Evolutionary conservation across 1,140 invertebrate genomes (phyloP).

Genomic region (Lasioglossum albipes): DNA sequence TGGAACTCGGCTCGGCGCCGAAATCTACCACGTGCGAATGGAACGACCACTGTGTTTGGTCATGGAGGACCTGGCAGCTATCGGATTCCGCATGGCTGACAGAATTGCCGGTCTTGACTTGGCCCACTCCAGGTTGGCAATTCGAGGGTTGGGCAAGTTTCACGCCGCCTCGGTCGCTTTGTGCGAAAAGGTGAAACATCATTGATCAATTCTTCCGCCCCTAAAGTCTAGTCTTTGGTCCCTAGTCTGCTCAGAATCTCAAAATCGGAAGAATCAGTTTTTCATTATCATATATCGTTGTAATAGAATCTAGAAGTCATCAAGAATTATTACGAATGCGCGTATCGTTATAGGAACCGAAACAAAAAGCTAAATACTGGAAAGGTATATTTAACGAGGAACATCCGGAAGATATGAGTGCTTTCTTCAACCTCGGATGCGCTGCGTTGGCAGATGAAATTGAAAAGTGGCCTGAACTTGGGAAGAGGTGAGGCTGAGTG

Average conservation of each 20-base stretch:
- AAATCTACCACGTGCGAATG: conserved; percentile 66
- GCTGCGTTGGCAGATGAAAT: conserved; percentile 63
- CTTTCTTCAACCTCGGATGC: conserved; percentile 65
- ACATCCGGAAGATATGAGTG: conserved; percentile 58
- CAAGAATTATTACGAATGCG: background rate
- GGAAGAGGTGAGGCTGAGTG: conserved; percentile 48
- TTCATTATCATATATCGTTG: too few species aligned
- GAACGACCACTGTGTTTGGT: conserved; percentile 77
- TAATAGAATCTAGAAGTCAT: too few species aligned
- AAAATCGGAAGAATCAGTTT: too few species aligned
- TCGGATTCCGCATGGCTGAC: conserved; percentile 82
- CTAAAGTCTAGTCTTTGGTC: too few species aligned
- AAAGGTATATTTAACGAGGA: conserved; percentile 70
- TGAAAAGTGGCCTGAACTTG: conserved; percentile 72
- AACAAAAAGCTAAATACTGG: conserved; percentile 67
- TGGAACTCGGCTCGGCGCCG: conserved; percentile 59
- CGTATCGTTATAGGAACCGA: conserved; percentile 73
- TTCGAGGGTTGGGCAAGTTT: conserved; percentile 81
- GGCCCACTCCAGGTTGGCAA: conserved; percentile 77
- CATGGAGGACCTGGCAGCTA: conserved; percentile 79
- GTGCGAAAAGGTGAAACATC: conserved; percentile 76
- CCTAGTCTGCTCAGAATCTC: too few species aligned
- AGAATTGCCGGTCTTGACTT: conserved; percentile 80
- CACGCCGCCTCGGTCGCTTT: conserved; percentile 81
- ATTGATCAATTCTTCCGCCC: background rate